Evolutionary conservation across 2,888 invertebrate species (phyloP).

Genomic region (Eilema sororculum): DNA sequence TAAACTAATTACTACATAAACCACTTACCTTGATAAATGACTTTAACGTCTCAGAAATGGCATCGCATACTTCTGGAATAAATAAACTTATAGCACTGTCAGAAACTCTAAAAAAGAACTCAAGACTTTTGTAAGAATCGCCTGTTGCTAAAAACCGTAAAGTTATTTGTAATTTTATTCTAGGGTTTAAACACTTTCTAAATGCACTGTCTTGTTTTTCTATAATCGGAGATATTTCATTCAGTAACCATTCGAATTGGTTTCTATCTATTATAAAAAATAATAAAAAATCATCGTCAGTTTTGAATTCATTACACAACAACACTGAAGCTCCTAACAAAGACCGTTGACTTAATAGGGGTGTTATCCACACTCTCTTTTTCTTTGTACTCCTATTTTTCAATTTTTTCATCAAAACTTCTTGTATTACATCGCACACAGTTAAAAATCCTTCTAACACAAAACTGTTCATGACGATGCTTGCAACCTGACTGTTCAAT

Average conservation of each 20-base stretch:
- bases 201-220: slow-evolving; percentile 24
- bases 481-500: slow-evolving; percentile 31
- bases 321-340: slow-evolving; percentile 28
- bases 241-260: slow-evolving; percentile 25
- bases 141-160: slow-evolving; percentile 27
- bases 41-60: slow-evolving; percentile 26
- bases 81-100: slow-evolving; percentile 28
- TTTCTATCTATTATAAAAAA: slow-evolving; percentile 19
- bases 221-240: slow-evolving; percentile 28
- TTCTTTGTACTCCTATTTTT: slow-evolving; percentile 25
- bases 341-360: slow-evolving; percentile 28
- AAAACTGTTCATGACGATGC: slow-evolving; percentile 28
- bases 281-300: slow-evolving; percentile 10
- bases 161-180: slow-evolving; percentile 17
- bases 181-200: slow-evolving; percentile 16
- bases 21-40: slow-evolving; percentile 29
- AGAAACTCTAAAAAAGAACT: slow-evolving; percentile 24
- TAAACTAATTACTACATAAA: slow-evolving; percentile 20
- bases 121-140: slow-evolving; percentile 29
- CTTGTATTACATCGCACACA: slow-evolving; percentile 10
- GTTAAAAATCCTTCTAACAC: slow-evolving; percentile 26
- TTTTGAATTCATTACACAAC: slow-evolving; percentile 23
- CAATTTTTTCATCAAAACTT: slow-evolving; percentile 20
- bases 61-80: slow-evolving; percentile 28
- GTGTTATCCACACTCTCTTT: slow-evolving; percentile 25